These are phyloP conservation scores for Anthrax anthrax DNA, from an alignment of 2,888 invertebrate genomes.

Conservation along the genomic window DNA sequence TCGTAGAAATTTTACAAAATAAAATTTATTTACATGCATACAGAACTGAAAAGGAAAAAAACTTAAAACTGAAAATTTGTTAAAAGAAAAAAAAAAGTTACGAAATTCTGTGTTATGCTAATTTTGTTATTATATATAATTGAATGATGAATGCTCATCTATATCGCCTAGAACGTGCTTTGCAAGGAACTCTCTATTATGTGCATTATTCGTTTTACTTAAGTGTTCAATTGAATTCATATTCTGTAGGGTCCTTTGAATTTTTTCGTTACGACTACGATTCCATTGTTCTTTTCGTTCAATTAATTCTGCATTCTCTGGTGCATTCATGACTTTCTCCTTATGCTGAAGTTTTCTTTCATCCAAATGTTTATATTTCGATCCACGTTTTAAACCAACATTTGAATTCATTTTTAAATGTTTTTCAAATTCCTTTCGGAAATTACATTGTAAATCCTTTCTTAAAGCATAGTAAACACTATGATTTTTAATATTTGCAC, in stretches of 20 bases:
- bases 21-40: too few species aligned
- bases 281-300: slow-evolving; percentile 1
- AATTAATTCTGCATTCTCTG: background rate
- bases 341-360: slow-evolving; percentile 5
- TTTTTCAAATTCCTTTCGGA: slow-evolving; percentile 9
- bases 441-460: slow-evolving; percentile 37
- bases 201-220: slow-evolving; percentile 4
- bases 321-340: background rate
- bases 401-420: slow-evolving; percentile 4
- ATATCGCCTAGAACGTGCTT: slow-evolving; percentile 3
- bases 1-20: too few species aligned
- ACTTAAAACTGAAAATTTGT: too few species aligned
- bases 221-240: slow-evolving; percentile 7
- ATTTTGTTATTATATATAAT: slow-evolving; percentile 7
- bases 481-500: slow-evolving; percentile 42
- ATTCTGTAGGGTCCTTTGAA: slow-evolving; percentile 2
- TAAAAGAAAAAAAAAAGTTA: background rate
- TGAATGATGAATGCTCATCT: slow-evolving; percentile 8
- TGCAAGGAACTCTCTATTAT: background rate
- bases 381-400: slow-evolving; percentile 9
- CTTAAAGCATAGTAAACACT: slow-evolving; percentile 49
- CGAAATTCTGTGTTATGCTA: too few species aligned
- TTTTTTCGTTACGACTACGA: background rate
- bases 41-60: too few species aligned
- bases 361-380: slow-evolving; percentile 15